Base-by-base conservation (phyloP, 35 echinoderm and acorn worm genomes). In the Apostichopus japonicus region DNA sequence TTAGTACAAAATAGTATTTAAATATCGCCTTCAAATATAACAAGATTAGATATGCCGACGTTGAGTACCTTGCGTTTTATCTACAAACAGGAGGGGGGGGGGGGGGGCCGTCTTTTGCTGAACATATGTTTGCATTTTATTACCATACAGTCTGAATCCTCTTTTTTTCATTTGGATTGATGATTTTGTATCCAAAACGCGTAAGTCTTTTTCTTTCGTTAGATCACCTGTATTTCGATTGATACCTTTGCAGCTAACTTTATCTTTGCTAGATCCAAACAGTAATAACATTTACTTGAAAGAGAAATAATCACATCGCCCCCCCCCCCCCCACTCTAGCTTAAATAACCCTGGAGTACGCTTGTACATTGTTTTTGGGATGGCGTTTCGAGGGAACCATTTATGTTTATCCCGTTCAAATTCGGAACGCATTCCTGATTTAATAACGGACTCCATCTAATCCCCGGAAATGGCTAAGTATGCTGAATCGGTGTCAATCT, bases 321-420 rank as follows among this genome's bases (percentile, higher is more conserved):
- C n/a, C n/a, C n/a, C n/a, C n/a, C 93, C 94, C 15, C 58, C 61
- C 94, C 90, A 95, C 65, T 95, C 94, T 87, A 92, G 27, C 65
- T 95, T n/a, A n/a, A n/a, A n/a, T n/a, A n/a, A n/a, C n/a, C n/a
- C n/a, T n/a, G n/a, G n/a, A n/a, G n/a, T n/a, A n/a, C n/a, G n/a
- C n/a, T n/a, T n/a, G n/a, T n/a, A n/a, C n/a, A n/a, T n/a, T n/a
- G n/a, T n/a, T n/a, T n/a, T n/a, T n/a, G n/a, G n/a, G n/a, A n/a
- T n/a, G n/a, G n/a, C n/a, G n/a, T n/a, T n/a, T n/a, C n/a, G n/a
- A n/a, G n/a, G n/a, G n/a, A n/a, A n/a, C n/a, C n/a, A n/a, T n/a
- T n/a, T n/a, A n/a, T n/a, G n/a, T n/a, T n/a, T n/a, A n/a, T n/a
- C n/a, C n/a, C n/a, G n/a, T n/a, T n/a, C n/a, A n/a, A n/a, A n/a